Evolutionary conservation across 2,113 vertebrate species (phyloP).

Genomic region (Archilochus colubris): DNA sequence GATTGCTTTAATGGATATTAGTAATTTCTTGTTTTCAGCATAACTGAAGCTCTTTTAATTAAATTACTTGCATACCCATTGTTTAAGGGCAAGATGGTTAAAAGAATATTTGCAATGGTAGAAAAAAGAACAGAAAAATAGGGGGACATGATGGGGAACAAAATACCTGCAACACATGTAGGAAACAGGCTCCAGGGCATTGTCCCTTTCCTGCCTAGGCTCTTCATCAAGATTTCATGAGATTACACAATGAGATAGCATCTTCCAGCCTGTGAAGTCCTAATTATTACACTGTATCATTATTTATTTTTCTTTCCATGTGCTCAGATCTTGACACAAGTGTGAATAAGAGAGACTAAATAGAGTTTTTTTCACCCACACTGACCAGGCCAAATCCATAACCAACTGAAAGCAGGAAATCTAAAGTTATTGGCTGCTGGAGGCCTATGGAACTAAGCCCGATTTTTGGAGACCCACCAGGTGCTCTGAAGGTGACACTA

Average conservation of each 20-base stretch:
- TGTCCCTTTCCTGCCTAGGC: neutral
- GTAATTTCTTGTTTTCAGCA: constrained; percentile 59
- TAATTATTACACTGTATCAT: neutral
- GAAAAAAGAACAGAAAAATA: constrained; percentile 32
- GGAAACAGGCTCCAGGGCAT: neutral
- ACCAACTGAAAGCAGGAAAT: neutral
- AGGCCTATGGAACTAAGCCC: neutral
- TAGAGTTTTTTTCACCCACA: neutral
- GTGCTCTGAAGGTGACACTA: neutral
- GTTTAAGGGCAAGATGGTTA: constrained; percentile 36
- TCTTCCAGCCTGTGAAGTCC: neutral
- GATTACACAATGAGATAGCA: neutral
- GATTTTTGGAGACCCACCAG: neutral
- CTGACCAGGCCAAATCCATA: neutral
- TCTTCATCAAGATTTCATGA: neutral
- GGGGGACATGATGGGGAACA: neutral
- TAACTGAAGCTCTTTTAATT: constrained; percentile 63
- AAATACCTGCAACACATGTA: neutral
- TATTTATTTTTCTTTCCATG: neutral
- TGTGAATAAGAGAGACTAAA: neutral
- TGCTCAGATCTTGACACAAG: neutral
- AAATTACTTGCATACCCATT: constrained; percentile 43
- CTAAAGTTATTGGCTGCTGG: neutral
- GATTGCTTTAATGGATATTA: constrained; percentile 49
- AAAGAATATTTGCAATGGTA: constrained; percentile 46